Evolutionary conservation across 2,113 vertebrate species (phyloP), one percentile per base, ranked within the genome.

Genomic region (Pteruthius melanotis): DNA sequence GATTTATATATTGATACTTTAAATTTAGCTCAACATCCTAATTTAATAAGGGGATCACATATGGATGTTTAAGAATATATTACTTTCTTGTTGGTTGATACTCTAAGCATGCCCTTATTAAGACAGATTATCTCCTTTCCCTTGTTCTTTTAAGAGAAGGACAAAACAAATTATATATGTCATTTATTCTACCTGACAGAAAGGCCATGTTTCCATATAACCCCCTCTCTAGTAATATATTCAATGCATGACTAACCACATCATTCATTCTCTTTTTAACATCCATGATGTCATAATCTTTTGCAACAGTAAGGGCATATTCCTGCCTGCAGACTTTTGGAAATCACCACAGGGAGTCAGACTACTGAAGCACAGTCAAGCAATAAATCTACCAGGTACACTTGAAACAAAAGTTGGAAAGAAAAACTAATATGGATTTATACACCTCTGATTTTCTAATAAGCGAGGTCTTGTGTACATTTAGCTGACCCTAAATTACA

Each of bases 1-100:
- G 97, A 97, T 97, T 97, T 97, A 97, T 97, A 91, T 89, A 94
- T 97, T 95, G 94, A 96, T 96, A 96, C 75, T 84, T 97, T 91
- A 96, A 87, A 96, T 95, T 96, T 93, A 86, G 75, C 84, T 93
- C 91, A 93, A 93, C 96, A 95, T 95, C 90, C 81, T 97, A 94
- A 96, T 96, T 97, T 97, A 97, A 96, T 97, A 96, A 97, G 75
- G 72, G 72, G 90, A 96, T 97, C 95, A 96, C 90, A 96, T 95
- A 96, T 95, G 93, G 92, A 95, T 96, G 90, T 76, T 97, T 95
- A 95, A 91, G 83, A 97, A 90, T 95, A 93, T 95, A 95, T 97
- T 96, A 71, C 87, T 94, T 95, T 95, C 94, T 96, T 60, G 87
- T 91, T 96, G 89, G 71, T 82, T 95, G 91, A 92, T 93, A 97